Conservation (phyloP, 2,888 invertebrate genomes). For the Mactromeris polynyma region DNA sequence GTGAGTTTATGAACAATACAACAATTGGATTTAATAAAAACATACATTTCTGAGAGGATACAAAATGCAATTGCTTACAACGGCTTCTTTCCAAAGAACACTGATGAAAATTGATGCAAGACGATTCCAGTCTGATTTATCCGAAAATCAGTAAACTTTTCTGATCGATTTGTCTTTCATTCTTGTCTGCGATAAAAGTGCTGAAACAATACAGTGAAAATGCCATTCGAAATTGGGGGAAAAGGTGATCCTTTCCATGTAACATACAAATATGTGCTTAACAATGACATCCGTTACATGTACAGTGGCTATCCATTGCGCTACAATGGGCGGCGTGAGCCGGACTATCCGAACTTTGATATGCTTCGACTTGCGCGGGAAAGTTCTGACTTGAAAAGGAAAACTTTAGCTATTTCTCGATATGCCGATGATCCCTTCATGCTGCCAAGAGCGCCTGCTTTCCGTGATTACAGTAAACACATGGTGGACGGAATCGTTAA, state of each 20-base stretch:
- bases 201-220: slow-evolving; percentile 32
- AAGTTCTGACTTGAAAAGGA: slow-evolving; percentile 70
- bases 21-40: not conserved
- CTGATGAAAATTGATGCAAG: slow-evolving; percentile 10
- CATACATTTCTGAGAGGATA: not conserved
- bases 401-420: slow-evolving; percentile 65
- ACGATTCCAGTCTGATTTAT: slow-evolving; percentile 32
- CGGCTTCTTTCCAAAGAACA: not conserved
- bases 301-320: slow-evolving; percentile 72
- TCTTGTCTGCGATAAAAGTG: not conserved
- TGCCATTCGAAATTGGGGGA: slow-evolving; percentile 68
- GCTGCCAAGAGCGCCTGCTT: slow-evolving; percentile 73
- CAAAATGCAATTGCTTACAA: slow-evolving; percentile 2
- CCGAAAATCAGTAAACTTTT: not conserved
- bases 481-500: slow-evolving; percentile 65
- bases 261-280: slow-evolving; percentile 73
- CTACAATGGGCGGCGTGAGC: slow-evolving; percentile 67
- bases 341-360: slow-evolving; percentile 77
- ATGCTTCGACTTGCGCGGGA: slow-evolving; percentile 73
- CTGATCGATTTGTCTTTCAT: not conserved
- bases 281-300: slow-evolving; percentile 75
- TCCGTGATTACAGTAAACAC: slow-evolving; percentile 67
- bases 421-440: slow-evolving; percentile 64
- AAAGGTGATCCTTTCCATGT: slow-evolving; percentile 75
- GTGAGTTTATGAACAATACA: not conserved